These are phyloP conservation scores for Aotus griseimembra DNA, from an alignment of 2,797 vertebrate species.

Conservation along the genomic window DNA sequence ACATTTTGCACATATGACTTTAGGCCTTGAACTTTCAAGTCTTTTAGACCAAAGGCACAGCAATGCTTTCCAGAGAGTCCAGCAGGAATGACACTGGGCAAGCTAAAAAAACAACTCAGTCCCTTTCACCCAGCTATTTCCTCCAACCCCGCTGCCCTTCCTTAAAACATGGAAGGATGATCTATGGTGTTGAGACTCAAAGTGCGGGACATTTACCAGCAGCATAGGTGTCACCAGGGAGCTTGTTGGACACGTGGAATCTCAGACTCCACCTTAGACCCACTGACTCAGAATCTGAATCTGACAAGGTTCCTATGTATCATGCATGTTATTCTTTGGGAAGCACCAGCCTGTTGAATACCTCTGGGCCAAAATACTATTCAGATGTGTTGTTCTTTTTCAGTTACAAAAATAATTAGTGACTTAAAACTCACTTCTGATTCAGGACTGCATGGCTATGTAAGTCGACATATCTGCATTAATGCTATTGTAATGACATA, in stretches of 20 bases:
- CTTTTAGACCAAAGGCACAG: background rate
- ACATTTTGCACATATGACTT: background rate
- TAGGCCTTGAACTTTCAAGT: background rate
- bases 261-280: background rate
- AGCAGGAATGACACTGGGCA: background rate
- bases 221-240: background rate
- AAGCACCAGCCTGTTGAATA: background rate
- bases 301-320: background rate
- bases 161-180: background rate
- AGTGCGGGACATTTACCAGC: accelerated
- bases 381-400: background rate
- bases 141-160: background rate
- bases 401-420: background rate
- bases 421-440: background rate
- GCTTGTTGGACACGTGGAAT: background rate
- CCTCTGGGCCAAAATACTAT: background rate
- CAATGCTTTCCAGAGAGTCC: background rate
- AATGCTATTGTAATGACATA: background rate
- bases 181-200: background rate
- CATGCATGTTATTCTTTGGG: background rate
- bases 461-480: background rate
- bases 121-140: background rate
- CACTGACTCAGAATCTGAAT: background rate
- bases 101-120: background rate
- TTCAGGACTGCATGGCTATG: background rate